These are phyloP conservation scores for Thripadectes ignobilis DNA, from an alignment of 2,797 vertebrate species.

Conservation along the genomic window DNA sequence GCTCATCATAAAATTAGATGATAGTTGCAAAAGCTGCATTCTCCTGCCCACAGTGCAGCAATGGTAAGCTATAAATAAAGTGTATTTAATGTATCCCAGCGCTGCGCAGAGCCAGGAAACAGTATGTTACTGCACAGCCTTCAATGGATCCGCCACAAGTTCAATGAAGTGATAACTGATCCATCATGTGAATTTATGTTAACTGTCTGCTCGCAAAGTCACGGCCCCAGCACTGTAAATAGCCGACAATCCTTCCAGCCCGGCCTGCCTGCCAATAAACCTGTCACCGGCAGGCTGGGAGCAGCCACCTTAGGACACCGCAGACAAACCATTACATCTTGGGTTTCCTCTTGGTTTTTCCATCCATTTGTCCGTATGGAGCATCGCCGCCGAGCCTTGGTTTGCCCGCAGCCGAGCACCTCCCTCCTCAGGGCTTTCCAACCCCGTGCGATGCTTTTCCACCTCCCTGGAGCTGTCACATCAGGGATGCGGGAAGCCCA, in stretches of 20 bases:
- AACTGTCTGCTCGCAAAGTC: slow-evolving; percentile 86
- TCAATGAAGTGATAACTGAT: slow-evolving; percentile 85
- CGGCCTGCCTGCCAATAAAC: slow-evolving; percentile 87
- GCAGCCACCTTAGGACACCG: slow-evolving; percentile 78
- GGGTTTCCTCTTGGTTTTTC: slow-evolving; percentile 68
- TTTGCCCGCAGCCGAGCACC: not conserved
- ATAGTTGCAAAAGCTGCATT: slow-evolving; percentile 88
- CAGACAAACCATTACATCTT: slow-evolving; percentile 76
- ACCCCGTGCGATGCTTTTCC: not conserved
- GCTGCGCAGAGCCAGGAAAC: slow-evolving; percentile 76
- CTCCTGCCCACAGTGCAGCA: slow-evolving; percentile 81
- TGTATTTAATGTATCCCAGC: slow-evolving; percentile 83
- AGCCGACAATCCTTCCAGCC: slow-evolving; percentile 84
- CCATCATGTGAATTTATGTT: slow-evolving; percentile 89
- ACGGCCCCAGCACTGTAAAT: slow-evolving; percentile 85
- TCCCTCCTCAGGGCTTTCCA: not conserved
- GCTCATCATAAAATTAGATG: slow-evolving; percentile 95
- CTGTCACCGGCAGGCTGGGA: slow-evolving; percentile 81
- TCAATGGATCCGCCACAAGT: slow-evolving; percentile 79
- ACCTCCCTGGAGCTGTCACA: slow-evolving; percentile 26
- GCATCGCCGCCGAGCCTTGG: not conserved
- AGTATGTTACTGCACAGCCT: slow-evolving; percentile 78
- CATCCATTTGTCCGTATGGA: not conserved
- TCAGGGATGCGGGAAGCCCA: slow-evolving; percentile 10
- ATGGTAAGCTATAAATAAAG: slow-evolving; percentile 89